Conservation (phyloP, 2,797 vertebrate species). For the Astyanax mexicanus region DNA sequence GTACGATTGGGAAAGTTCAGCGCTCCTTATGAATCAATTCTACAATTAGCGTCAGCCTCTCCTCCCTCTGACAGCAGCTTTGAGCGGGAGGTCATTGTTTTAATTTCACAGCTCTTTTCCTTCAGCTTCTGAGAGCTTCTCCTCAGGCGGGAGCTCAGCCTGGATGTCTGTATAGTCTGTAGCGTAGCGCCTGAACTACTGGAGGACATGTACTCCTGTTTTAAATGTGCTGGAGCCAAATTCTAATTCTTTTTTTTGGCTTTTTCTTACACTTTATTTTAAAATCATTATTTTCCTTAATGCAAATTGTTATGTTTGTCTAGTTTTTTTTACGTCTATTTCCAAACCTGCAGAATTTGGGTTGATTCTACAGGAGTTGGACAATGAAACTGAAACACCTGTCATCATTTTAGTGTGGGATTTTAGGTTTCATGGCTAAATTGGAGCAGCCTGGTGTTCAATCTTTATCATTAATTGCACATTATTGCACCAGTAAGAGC, state of each 20-base stretch:
- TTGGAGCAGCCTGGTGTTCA: no score
- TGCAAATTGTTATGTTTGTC: no score
- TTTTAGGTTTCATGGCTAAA: no score
- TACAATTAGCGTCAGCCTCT: slow-evolving; percentile 37
- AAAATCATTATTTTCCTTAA: no score
- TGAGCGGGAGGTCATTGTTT: slow-evolving; percentile 25
- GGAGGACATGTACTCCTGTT: not conserved
- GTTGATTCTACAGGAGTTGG: no score
- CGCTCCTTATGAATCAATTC: slow-evolving; percentile 47
- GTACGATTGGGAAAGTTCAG: slow-evolving; percentile 44
- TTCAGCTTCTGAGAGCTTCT: slow-evolving; percentile 4
- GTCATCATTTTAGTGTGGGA: no score
- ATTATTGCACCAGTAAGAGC: no score
- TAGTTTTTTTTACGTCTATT: no score
- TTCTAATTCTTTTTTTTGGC: not conserved
- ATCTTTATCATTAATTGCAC: no score
- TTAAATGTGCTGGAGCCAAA: not conserved
- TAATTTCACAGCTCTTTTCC: slow-evolving; percentile 49
- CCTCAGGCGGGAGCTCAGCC: not conserved
- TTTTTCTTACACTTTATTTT: no score
- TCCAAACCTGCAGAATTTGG: no score
- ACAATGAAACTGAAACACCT: no score
- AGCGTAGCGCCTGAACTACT: not conserved
- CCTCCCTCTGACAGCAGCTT: slow-evolving; percentile 7
- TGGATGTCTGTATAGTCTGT: slow-evolving; percentile 2